Percentiles rank a stretch among this genome's conserved stretches.
phyloP scores from a whole-genome alignment of 2,797 vertebrate species.

The Macropodus opercularis region DNA sequence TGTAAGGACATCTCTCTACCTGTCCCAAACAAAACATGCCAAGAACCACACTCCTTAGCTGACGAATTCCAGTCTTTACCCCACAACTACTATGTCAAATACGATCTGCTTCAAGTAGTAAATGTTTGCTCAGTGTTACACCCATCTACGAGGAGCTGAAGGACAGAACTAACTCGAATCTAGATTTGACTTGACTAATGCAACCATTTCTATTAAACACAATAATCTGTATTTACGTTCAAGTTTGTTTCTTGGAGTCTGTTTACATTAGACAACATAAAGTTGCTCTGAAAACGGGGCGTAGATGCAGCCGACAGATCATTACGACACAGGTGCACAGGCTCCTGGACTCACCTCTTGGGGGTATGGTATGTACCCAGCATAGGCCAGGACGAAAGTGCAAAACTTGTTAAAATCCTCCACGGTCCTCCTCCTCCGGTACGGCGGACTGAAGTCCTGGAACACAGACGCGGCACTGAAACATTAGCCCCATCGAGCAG shows the following conservation, averaged over 20 bases:
- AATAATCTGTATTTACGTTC: no score
- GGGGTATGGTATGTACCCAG: constrained; percentile 97
- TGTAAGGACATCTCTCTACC: constrained; percentile 14
- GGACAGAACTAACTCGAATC: no score
- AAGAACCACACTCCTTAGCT: constrained; percentile 10
- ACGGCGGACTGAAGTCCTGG: constrained; percentile 82
- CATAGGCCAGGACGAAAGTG: constrained; percentile 97
- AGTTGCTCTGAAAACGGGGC: no score
- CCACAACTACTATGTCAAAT: no score
- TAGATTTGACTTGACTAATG: no score
- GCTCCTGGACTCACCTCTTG: constrained; percentile 88
- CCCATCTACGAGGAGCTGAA: background rate
- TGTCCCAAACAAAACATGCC: constrained; percentile 14
- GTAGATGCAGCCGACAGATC: no score
- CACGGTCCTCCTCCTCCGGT: constrained; percentile 89
- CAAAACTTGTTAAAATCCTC: constrained; percentile 99
- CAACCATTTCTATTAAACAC: no score
- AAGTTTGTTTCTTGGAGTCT: no score
- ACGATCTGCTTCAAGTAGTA: background rate
- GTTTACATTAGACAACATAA: no score
- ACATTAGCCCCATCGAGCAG: constrained; percentile 16
- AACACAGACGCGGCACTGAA: constrained; percentile 34
- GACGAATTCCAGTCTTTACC: constrained; percentile 1
- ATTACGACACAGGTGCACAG: background rate
- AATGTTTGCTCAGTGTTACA: background rate